phyloP scores from a whole-genome alignment of 2,113 vertebrate species.

The Prochilodus magdalenae region DNA sequence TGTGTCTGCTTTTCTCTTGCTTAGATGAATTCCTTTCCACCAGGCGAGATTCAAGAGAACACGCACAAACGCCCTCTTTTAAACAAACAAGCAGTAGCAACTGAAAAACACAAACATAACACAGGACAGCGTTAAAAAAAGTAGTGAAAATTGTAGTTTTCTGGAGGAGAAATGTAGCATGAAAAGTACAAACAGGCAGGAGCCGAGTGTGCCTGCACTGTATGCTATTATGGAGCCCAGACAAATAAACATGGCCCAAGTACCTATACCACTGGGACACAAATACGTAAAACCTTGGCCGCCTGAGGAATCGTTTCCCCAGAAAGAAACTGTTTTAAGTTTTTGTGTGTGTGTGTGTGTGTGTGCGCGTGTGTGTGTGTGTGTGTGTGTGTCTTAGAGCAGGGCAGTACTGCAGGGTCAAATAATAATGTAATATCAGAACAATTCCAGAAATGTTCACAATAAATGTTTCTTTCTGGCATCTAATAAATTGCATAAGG shows the following conservation, averaged over 20 bases:
- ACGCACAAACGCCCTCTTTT: constrained; percentile 40
- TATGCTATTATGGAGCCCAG: not conserved
- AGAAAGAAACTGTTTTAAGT: too few relatives aligned
- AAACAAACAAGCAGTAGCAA: constrained; percentile 27
- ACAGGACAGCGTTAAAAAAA: not conserved
- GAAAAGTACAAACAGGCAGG: not conserved
- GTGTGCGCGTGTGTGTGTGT: too few relatives aligned
- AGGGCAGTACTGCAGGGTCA: too few relatives aligned
- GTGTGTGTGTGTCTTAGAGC: too few relatives aligned
- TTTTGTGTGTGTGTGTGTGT: too few relatives aligned
- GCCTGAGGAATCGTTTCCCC: too few relatives aligned
- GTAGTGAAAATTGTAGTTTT: not conserved
- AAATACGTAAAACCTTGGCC: not conserved
- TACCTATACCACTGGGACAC: not conserved
- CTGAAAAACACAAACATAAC: constrained; percentile 16
- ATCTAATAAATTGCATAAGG: too few relatives aligned
- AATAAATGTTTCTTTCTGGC: too few relatives aligned
- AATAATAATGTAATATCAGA: too few relatives aligned
- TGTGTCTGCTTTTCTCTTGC: too few relatives aligned
- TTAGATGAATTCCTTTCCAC: too few relatives aligned
- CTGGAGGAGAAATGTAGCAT: not conserved
- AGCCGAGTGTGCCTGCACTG: not conserved
- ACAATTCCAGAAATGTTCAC: too few relatives aligned
- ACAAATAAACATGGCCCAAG: constrained; percentile 3
- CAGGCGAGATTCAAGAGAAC: not conserved